Conservation (phyloP, 2,797 vertebrate genomes). For the Euphonia xanthogaster region DNA sequence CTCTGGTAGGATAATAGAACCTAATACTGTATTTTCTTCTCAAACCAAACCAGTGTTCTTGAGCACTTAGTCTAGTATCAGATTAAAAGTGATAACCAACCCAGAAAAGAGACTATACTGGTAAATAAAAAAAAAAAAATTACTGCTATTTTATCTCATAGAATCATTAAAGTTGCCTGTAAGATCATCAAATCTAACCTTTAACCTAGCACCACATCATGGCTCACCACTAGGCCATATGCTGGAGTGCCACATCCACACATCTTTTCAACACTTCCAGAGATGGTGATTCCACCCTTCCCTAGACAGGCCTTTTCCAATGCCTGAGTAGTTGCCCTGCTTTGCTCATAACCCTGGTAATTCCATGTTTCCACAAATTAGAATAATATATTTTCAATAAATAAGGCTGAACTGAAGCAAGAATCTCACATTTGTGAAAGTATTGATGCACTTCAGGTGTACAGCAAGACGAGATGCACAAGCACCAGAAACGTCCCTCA, state of each 20-base stretch:
- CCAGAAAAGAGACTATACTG: fast-evolving
- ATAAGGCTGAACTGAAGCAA: neutral
- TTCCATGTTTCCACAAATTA: neutral
- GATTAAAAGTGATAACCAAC: neutral
- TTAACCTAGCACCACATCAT: neutral
- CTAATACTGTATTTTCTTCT: neutral
- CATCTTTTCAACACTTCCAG: neutral
- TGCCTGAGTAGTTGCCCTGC: neutral
- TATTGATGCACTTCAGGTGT: neutral
- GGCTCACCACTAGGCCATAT: neutral
- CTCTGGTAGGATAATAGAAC: neutral
- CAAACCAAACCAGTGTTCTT: neutral
- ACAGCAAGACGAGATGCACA: neutral
- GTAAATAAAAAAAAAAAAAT: neutral
- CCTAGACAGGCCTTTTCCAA: neutral
- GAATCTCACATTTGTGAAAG: neutral
- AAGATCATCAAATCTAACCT: neutral
- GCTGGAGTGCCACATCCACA: neutral
- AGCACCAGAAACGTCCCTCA: neutral
- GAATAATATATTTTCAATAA: neutral
- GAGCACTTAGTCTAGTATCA: neutral
- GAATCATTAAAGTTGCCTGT: neutral
- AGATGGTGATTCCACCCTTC: neutral
- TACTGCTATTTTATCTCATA: neutral
- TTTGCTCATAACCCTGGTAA: neutral